phyloP scores from a whole-genome alignment of 1,140 invertebrate genomes.

The Panagrolaimus sp. region DNA sequence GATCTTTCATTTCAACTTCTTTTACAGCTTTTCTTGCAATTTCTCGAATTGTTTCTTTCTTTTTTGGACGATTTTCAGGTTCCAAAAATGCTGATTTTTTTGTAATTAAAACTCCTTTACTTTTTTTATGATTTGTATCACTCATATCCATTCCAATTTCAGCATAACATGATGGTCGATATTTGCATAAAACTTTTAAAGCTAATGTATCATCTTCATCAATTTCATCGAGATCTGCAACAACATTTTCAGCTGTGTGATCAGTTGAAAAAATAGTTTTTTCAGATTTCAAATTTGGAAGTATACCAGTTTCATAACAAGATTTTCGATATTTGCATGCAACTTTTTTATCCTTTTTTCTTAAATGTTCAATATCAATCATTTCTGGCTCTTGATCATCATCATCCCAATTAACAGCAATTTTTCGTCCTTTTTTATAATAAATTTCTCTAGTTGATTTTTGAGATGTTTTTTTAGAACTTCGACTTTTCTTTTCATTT shows the following conservation, averaged over 20 bases:
- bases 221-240: neutral
- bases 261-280: neutral
- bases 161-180: conserved; percentile 40
- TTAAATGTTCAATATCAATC: conserved; percentile 20
- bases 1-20: conserved; percentile 35
- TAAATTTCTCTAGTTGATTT: conserved; percentile 11
- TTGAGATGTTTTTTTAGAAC: conserved; percentile 5
- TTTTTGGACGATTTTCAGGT: conserved; percentile 4
- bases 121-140: conserved; percentile 28
- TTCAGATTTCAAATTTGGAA: conserved; percentile 20
- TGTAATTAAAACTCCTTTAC: conserved; percentile 14
- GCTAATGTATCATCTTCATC: conserved; percentile 6
- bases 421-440: neutral
- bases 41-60: conserved; percentile 29
- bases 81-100: neutral
- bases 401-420: conserved; percentile 14
- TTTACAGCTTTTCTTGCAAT: conserved; percentile 35
- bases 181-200: conserved; percentile 43
- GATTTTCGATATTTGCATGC: conserved; percentile 39
- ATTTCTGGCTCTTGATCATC: conserved; percentile 22
- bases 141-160: conserved; percentile 30
- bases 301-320: conserved; percentile 33
- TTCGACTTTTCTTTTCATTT: conserved; percentile 15
- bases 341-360: conserved; percentile 30
- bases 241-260: neutral